A percentile compares a stretch with the other conserved stretches of the same genome.
Evolutionary conservation across 2,113 vertebrate species (phyloP).

Genomic region (Riparia riparia): DNA sequence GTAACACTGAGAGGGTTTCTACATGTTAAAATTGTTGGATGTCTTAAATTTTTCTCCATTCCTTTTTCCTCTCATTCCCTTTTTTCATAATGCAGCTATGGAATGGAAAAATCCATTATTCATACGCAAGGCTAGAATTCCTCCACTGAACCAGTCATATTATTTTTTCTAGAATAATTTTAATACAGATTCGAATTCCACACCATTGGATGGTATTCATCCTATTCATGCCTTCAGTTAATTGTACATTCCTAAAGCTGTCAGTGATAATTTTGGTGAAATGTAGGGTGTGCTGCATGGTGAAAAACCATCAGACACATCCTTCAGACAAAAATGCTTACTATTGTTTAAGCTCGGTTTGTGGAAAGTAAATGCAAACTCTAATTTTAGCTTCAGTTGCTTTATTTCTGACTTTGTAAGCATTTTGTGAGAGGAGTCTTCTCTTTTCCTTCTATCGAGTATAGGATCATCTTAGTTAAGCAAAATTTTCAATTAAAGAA

Average conservation of each 20-base stretch:
- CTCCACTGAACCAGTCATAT: neutral
- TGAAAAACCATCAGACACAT: neutral
- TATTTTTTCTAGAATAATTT: slow-evolving; percentile 1
- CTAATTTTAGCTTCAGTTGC: neutral
- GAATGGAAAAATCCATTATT: neutral
- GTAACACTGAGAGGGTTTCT: neutral
- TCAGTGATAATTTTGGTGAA: neutral
- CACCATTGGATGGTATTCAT: neutral
- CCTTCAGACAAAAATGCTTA: neutral
- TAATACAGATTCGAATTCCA: neutral
- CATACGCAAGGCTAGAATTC: neutral
- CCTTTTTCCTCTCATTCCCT: neutral
- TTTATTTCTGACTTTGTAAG: neutral
- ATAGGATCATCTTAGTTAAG: neutral
- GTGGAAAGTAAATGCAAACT: neutral
- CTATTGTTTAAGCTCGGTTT: neutral
- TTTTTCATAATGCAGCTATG: neutral
- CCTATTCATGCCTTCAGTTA: neutral
- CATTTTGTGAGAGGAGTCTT: neutral
- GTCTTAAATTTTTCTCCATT: neutral
- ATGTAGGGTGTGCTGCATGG: neutral
- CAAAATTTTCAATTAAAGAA: neutral
- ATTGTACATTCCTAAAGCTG: neutral
- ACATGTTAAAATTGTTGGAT: neutral
- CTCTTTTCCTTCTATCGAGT: neutral